Base-by-base conservation (phyloP, 2,113 vertebrate genomes). In the Gallinago undulata region DNA sequence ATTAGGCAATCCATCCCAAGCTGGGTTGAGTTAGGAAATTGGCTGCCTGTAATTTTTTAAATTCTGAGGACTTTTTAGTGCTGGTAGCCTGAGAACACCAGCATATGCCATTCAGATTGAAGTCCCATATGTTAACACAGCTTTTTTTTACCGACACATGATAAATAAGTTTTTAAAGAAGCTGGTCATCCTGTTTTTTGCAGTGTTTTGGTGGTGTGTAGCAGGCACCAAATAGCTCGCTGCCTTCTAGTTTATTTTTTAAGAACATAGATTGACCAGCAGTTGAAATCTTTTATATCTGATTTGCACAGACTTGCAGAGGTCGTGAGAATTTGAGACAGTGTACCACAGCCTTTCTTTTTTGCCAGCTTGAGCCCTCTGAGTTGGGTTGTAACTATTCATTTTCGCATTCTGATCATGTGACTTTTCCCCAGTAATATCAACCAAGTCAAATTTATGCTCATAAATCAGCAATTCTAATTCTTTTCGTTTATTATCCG, bases 31-130 rank as follows among this genome's bases (percentile, higher is more conserved):
- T 95, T 94, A 87, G 84, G 84, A 96, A 96, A 83, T 80, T 93
- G 94, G 66, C 92, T 91, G 95, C 59, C 78, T 94, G 63, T 83
- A 89, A 47, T 94, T 95, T 95, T 95, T 94, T 48, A 59, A 94
- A 94, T 95, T 96, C 74, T 89, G 91, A 87, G 84, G 87, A 94
- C 87, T 93, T 96, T 95, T 97, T 76, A 94, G 84, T 72, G 84
- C 91, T 96, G 67, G 95, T 95, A 96, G 89, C 94, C 91, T 94
- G 92, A 96, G 92, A 97, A 95, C 92, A 96, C 94, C 96, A 97
- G 94, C 94, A 95, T 96, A 96, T 96, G 96, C 91, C 95, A 97
- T 94, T 97, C 95, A 96, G 86, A 94, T 95, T 97, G 94, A 96
- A 97, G 94, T 89, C 89, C 95, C 96, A 96, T 96, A 96, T 96